Evolutionary conservation across 2,888 invertebrate genomes (phyloP), one percentile per base, ranked within the genome.

Genomic region (Metalampra italica): DNA sequence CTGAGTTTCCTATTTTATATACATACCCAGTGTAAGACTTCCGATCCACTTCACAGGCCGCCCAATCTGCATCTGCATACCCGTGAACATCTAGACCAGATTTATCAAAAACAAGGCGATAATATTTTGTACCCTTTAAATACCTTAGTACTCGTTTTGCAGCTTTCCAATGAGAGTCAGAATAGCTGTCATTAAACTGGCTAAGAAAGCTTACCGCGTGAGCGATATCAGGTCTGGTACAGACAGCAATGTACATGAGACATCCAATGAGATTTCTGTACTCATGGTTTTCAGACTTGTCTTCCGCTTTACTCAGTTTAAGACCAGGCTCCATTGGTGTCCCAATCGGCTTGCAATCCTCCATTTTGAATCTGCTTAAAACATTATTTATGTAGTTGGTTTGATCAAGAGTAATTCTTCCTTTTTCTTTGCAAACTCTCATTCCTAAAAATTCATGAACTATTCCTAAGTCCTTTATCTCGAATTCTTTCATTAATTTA

Each of bases 171-270:
- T n/a, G n/a, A n/a, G n/a, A n/a, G n/a, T n/a, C n/a, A n/a, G n/a
- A n/a, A n/a, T n/a, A n/a, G n/a, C n/a, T n/a, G n/a, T n/a, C n/a
- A n/a, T n/a, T n/a, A n/a, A n/a, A n/a, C n/a, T n/a, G n/a, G n/a
- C n/a, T n/a, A n/a, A n/a, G n/a, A n/a, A n/a, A n/a, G n/a, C n/a
- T n/a, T n/a, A n/a, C n/a, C n/a, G n/a, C n/a, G n/a, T n/a, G n/a
- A n/a, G n/a, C n/a, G n/a, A n/a, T n/a, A n/a, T n/a, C n/a, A n/a
- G n/a, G n/a, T n/a, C n/a, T n/a, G n/a, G n/a, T n/a, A n/a, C n/a
- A n/a, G n/a, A 60, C 56, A 7, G 58, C 51, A 14, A 60, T 1
- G 47, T 57, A 59, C 57, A 62, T 57, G 1, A 64, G n/a, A 12
- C 38, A 41, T 7, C 53, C 54, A 7, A 54, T 45, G 7, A 57